Conservation (phyloP, 64 coral and sea anemone genomes). For the Orbicella faveolata region DNA sequence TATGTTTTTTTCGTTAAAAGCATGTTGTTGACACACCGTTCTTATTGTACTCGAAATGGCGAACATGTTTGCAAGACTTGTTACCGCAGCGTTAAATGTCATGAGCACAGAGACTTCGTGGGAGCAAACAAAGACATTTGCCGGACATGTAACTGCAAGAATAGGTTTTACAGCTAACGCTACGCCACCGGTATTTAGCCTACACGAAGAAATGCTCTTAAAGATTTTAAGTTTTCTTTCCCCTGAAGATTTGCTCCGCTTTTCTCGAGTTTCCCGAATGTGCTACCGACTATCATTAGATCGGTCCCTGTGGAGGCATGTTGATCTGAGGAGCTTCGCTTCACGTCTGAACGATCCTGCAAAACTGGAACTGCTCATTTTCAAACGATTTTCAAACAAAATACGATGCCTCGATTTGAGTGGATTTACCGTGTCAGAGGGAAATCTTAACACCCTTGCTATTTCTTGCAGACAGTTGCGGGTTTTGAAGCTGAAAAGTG, state of each 20-base stretch:
- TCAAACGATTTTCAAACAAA: constrained; percentile 9
- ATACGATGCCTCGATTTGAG: constrained; percentile 54
- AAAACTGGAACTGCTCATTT: constrained; percentile 26
- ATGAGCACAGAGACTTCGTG: too few relatives aligned
- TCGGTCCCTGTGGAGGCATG: constrained; percentile 45
- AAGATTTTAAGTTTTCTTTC: neutral
- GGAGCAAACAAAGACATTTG: too few relatives aligned
- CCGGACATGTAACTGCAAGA: too few relatives aligned
- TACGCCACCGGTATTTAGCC: neutral
- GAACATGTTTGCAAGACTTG: too few relatives aligned
- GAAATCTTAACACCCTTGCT: constrained; percentile 32
- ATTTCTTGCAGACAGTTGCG: constrained; percentile 40
- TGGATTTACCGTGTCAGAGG: constrained; percentile 52
- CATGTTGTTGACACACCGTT: too few relatives aligned
- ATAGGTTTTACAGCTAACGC: too few relatives aligned
- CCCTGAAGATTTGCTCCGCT: constrained; percentile 36
- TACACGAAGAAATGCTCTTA: neutral
- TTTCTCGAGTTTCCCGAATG: constrained; percentile 42
- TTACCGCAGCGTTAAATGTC: too few relatives aligned
- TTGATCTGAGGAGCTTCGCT: constrained; percentile 58
- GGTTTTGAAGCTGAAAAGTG: constrained; percentile 51
- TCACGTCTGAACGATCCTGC: constrained; percentile 12
- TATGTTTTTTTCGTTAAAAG: too few relatives aligned
- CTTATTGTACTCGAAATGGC: too few relatives aligned
- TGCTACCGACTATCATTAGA: constrained; percentile 68